These are phyloP conservation scores for Melanocharis versteri DNA, from an alignment of 2,113 vertebrate species.

Conservation along the genomic window DNA sequence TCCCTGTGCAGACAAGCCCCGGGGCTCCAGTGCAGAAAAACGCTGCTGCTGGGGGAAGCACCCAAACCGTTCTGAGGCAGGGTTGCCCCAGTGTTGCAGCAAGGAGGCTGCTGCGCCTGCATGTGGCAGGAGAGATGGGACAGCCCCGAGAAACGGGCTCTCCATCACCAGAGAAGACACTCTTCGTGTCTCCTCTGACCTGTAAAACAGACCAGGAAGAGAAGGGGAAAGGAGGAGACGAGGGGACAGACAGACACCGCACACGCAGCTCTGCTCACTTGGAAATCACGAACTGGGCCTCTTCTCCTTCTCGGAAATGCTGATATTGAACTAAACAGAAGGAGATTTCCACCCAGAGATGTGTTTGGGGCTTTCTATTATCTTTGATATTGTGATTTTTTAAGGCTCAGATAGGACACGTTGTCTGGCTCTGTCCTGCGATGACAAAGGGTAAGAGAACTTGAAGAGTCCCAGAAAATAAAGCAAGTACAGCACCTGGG, in stretches of 20 bases:
- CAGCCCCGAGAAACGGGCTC: neutral
- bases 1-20: conserved; percentile 55
- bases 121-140: neutral
- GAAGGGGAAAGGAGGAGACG: neutral
- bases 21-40: conserved; percentile 18
- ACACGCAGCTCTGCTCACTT: neutral
- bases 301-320: neutral
- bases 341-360: neutral
- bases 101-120: neutral
- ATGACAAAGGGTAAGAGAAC: neutral
- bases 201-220: neutral
- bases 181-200: neutral
- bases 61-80: neutral
- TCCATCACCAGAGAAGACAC: neutral
- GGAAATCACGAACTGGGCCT: neutral
- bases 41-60: conserved; percentile 12
- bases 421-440: neutral
- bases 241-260: neutral
- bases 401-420: neutral
- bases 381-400: neutral
- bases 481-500: neutral
- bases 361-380: neutral
- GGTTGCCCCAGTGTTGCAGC: rapidly evolving
- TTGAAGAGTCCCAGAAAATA: neutral
- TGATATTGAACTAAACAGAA: neutral